Base-by-base conservation (phyloP, 2,888 invertebrate species). In the Troides aeacus region DNA sequence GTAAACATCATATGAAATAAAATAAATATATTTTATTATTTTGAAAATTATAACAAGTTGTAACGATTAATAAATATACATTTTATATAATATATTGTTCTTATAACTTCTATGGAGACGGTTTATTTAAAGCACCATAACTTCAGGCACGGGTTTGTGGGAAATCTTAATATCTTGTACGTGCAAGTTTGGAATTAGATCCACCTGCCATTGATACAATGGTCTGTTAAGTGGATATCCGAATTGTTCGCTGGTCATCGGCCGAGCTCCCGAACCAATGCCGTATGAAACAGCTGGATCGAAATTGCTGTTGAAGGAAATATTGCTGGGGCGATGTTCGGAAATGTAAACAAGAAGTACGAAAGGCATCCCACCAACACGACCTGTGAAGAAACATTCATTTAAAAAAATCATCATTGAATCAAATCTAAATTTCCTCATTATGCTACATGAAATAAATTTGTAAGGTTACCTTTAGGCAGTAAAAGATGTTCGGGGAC, bases 401-500 rank as follows among this genome's bases (percentile, higher is more conserved):
- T 42, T 61, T 61, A 21, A 5, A 12, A 21, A 21, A 59, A 17
- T 30, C 36, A 7, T n/a, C 36, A 1, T 12, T 17, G 6, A 23
- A 18, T 30, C 15, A 18, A 42, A 21, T 61, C n/a, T n/a, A 39
- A 39, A 39, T 39, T 12, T 0, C 21, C 21, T 21, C 21, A 21
- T 21, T 21, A 21, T 21, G 21, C 21, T 21, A 50, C 15, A 17
- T 50, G 18, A 50, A 50, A 50, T 18, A 50, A 36, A n/a, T 18
- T 30, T 5, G 5, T 24, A 17, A 8, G 18, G 30, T n/a, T 66
- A 90, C 94, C 96, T 83, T 94, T 95, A 77, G 96, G 96, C 70
- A 96, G 84, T 79, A 94, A 80, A 67, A 96, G 85, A 74, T 95
- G 94, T 68, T 94, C 92, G 18, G 95, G 95, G 82, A 93, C 93